Base-by-base conservation (phyloP, 2,797 vertebrate species). In the Limnodromus scolopaceus region DNA sequence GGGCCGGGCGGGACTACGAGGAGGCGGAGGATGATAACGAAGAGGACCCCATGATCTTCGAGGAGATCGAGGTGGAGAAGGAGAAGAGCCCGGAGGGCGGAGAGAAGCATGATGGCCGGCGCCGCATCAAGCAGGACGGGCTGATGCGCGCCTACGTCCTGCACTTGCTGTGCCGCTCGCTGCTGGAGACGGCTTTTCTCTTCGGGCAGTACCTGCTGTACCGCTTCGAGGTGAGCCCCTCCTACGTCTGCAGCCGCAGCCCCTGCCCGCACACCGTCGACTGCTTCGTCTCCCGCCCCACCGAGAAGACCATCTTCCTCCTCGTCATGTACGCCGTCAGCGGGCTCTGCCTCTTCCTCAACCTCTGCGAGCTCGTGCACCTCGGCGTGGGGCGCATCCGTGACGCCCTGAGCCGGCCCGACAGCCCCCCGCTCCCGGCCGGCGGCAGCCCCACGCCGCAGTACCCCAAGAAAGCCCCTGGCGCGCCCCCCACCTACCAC, bases 241-340 rank as follows among this genome's bases (percentile, higher is more conserved):
- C 98, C 10, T 99, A 99, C 2, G 84, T 99, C 53, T 99, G 99
- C 98, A 98, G 75, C 3, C 98, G 98, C 75, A 97, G 96, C 8
- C 99, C 99, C 10, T 99, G 99, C 94, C 99, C 99, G 0, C 99
- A 99, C 97, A 98, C 96, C 0, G 98, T 99, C 22, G 99, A 99
- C 96, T 99, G 99, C 97, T 99, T 99, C 8, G 98, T 99, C 89
- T 99, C 99, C 95, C 98, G 99, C 7, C 99, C 99, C 85, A 99
- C 99, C 0, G 99, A 99, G 97, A 99, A 99, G 96, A 99, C 99
- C 28, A 98, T 99, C 96, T 99, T 99, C 95, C 98, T 99, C 65
- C 95, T 99, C 66, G 96, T 99, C 91, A 99, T 99, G 99, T 99
- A 99, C 1, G 98, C 98, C 0, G 99, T 99, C 82, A 99, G 98